A percentile compares a stretch with the other conserved stretches of the same genome.
These are phyloP conservation scores for Menidia beryllina DNA, from an alignment of 2,113 vertebrate genomes.

Conservation along the genomic window DNA sequence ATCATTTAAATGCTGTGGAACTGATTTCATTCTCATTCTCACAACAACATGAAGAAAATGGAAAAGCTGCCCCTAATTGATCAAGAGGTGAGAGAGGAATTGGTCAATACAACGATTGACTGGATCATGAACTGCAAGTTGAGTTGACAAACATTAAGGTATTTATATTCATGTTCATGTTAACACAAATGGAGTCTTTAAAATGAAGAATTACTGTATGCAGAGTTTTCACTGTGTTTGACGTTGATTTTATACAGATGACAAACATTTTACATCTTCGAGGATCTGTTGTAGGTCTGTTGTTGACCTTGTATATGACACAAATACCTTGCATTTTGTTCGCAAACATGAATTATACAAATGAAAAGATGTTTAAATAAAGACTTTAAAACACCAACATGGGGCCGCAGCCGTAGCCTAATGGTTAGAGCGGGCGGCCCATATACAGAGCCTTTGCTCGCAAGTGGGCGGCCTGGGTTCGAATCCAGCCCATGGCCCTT, in stretches of 20 bases:
- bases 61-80: slow-evolving; percentile 47
- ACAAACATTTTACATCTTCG: background rate
- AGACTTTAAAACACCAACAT: too few species aligned
- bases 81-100: slow-evolving; percentile 22
- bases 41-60: slow-evolving; percentile 50
- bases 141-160: slow-evolving; percentile 15
- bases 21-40: slow-evolving; percentile 12
- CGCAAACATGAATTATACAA: too few species aligned
- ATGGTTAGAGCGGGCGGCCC: too few species aligned
- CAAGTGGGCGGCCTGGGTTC: too few species aligned
- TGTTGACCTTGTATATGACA: background rate
- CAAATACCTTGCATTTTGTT: too few species aligned
- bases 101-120: slow-evolving; percentile 46
- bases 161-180: background rate
- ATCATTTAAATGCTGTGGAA: too few species aligned
- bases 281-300: background rate
- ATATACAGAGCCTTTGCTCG: too few species aligned
- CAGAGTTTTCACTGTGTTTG: background rate
- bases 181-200: slow-evolving; percentile 1
- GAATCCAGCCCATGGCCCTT: too few species aligned
- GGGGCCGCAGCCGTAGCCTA: too few species aligned
- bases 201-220: background rate
- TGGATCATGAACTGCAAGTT: slow-evolving; percentile 34
- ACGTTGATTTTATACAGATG: background rate
- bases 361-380: too few species aligned